Evolutionary conservation across 2,888 invertebrate genomes (phyloP).

Genomic region (Ernsta delagoae): DNA sequence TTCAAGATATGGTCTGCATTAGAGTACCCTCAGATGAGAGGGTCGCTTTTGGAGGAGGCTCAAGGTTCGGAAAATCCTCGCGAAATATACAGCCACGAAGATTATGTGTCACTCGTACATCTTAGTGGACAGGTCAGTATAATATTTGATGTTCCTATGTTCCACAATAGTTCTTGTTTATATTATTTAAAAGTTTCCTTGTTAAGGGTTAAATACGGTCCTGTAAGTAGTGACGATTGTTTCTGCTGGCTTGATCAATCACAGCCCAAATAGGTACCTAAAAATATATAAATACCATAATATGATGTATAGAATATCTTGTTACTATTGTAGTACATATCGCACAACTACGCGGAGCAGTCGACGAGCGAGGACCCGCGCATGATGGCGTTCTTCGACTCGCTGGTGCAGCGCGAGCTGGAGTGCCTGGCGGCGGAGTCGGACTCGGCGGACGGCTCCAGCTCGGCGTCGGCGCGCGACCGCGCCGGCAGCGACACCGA

Average conservation of each 20-base stretch:
- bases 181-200: not conserved
- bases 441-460: conserved; percentile 68
- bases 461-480: conserved; percentile 54
- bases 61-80: conserved; percentile 85
- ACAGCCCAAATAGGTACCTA: too few species aligned
- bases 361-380: conserved; percentile 95
- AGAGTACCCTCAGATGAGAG: conserved; percentile 88
- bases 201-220: too few species aligned
- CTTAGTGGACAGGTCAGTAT: conserved; percentile 88
- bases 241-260: too few species aligned
- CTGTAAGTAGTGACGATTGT: too few species aligned
- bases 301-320: too few species aligned
- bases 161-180: too few species aligned
- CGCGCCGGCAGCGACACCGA: conserved; percentile 67
- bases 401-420: conserved; percentile 95
- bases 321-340: conserved; percentile 85
- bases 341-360: conserved; percentile 95
- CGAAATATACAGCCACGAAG: conserved; percentile 91
- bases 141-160: too few species aligned
- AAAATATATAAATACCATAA: too few species aligned
- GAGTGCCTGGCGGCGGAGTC: conserved; percentile 89
- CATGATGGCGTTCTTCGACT: conserved; percentile 99
- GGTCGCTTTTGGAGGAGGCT: conserved; percentile 84
- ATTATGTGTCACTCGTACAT: conserved; percentile 92
- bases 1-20: conserved; percentile 92